Percentiles rank a stretch among this genome's conserved stretches.
Conservation (phyloP, 1,140 invertebrate species). For the Drosophila navojoa region DNA sequence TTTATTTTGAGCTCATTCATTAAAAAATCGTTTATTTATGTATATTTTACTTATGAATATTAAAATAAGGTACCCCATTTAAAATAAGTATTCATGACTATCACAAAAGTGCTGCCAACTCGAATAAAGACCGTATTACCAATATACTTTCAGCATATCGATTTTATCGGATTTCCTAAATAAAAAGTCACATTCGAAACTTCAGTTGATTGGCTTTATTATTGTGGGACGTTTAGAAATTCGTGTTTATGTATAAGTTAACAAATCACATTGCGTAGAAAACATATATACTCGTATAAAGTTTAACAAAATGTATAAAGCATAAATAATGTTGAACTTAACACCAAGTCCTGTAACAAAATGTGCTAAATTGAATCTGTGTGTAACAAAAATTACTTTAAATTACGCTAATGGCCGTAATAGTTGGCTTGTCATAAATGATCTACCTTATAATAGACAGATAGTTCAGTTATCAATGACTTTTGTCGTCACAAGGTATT, state of each 20-base stretch:
- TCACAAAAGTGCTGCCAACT: slow-evolving; percentile 9
- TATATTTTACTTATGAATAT: too few species aligned
- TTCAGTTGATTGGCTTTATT: slow-evolving; percentile 68
- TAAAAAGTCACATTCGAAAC: slow-evolving; percentile 30
- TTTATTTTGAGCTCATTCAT: too few species aligned
- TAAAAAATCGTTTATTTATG: too few species aligned
- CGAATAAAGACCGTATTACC: not conserved
- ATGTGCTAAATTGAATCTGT: slow-evolving; percentile 45
- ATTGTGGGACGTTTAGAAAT: slow-evolving; percentile 79
- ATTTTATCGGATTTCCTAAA: not conserved
- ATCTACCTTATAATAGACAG: slow-evolving; percentile 5
- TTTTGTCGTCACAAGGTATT: slow-evolving; percentile 4
- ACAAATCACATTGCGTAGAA: slow-evolving; percentile 76
- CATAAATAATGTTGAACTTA: slow-evolving; percentile 33
- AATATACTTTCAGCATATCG: not conserved
- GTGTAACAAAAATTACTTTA: slow-evolving; percentile 55
- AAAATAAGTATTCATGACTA: too few species aligned
- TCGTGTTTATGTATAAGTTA: slow-evolving; percentile 59
- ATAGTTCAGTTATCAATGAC: slow-evolving; percentile 16
- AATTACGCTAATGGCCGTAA: slow-evolving; percentile 38
- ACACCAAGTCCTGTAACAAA: slow-evolving; percentile 60
- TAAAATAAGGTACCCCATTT: too few species aligned
- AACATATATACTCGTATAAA: slow-evolving; percentile 49
- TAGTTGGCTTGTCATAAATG: slow-evolving; percentile 15
- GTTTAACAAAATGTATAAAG: slow-evolving; percentile 52